Conservation (phyloP, 2,888 invertebrate genomes). For the Cremastobaeus sp. region DNA sequence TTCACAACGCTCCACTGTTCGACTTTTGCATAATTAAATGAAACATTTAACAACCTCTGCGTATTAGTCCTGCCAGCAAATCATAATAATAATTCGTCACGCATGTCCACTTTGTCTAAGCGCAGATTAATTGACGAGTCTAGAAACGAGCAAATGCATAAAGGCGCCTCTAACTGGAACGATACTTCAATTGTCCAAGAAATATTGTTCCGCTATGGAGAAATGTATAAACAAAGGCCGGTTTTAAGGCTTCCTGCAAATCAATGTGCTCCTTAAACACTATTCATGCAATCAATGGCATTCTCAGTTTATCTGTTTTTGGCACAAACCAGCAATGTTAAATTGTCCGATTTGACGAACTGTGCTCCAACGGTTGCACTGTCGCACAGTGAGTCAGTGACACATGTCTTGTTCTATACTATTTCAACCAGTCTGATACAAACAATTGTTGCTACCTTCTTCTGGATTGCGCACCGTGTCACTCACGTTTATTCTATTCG, state of each 20-base stretch:
- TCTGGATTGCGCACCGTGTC: slow-evolving; percentile 49
- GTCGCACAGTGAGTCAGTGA: slow-evolving; percentile 5
- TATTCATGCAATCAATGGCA: not conserved
- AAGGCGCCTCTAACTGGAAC: too few relatives aligned
- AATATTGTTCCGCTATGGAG: too few relatives aligned
- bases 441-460: slow-evolving; percentile 48
- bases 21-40: slow-evolving; percentile 54
- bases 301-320: not conserved
- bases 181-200: too few relatives aligned
- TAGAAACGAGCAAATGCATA: not conserved
- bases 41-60: slow-evolving; percentile 30
- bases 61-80: slow-evolving; percentile 24
- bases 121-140: slow-evolving; percentile 3
- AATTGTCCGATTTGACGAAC: slow-evolving; percentile 35
- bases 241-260: too few relatives aligned
- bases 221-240: too few relatives aligned
- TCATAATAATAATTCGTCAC: slow-evolving; percentile 23
- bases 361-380: slow-evolving; percentile 20
- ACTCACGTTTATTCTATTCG: slow-evolving; percentile 42
- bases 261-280: too few relatives aligned
- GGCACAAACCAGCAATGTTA: slow-evolving; percentile 22
- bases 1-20: slow-evolving; percentile 39
- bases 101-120: slow-evolving; percentile 12
- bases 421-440: slow-evolving; percentile 40
- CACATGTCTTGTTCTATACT: slow-evolving; percentile 24